Evolutionary conservation across 2,797 vertebrate species (phyloP), one percentile per base, ranked within the genome.

Genomic region (Diglossa cyanea): DNA sequence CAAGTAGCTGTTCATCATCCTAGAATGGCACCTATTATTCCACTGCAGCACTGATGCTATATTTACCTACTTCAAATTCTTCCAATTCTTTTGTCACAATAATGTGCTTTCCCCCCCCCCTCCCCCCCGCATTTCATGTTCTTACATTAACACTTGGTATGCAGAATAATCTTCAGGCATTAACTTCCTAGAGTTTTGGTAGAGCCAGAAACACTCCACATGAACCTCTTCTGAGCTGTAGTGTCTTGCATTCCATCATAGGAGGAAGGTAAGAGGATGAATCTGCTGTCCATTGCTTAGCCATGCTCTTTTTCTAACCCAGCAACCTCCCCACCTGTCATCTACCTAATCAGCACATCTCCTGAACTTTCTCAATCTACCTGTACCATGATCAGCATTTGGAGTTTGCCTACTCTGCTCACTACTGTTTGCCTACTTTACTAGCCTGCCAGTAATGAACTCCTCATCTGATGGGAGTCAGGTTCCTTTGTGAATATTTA

Each of bases 11-110:
- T 48, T 70, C 86, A 76, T 79, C 81, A 85, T 79, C n/a, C 67
- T 82, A 67, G 67, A 92, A 71, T 54, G 81, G 70, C 74, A 93
- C 13, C 48, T 92, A 73, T 89, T 94, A 87, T 96, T 91, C 45
- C 67, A 89, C 42, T 55, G 51, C 67, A 92, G 51, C 4, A 1
- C 33, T 57, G 31, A 57, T 51, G 79, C 77, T 93, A 13, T 74
- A 89, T 76, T 93, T 85, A 79, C 47, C 63, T 79, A 24, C n/a
- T 70, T 85, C 23, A 57, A 30, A 76, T 67, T 63, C 95, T 91
- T 83, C 19, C 15, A 80, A 17, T 50, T 60, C 7, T 70, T 93
- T 91, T 83, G 45, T 67, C 48, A 74, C 25, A 87, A 31, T 39
- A 85, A 87, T 24, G 8, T 4, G 4, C 6, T 30, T 0, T 1